phyloP scores from a whole-genome alignment of 1,140 invertebrate genomes.

The silkworm (Bombyx mori) region DNA sequence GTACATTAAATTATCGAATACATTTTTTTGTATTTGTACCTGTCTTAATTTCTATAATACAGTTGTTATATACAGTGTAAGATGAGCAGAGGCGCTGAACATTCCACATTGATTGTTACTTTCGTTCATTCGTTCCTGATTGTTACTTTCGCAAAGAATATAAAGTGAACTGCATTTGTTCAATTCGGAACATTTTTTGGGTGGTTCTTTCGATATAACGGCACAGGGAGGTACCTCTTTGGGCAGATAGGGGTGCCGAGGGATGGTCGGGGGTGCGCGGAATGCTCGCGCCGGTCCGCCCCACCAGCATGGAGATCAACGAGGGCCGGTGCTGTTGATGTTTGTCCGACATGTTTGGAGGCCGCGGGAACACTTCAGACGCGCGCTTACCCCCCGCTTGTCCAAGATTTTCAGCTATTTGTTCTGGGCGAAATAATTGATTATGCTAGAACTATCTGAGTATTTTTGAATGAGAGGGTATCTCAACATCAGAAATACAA shows the following conservation, averaged over 20 bases:
- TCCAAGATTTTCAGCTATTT: slow-evolving; percentile 47
- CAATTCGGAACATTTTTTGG: too few relatives aligned
- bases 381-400: slow-evolving; percentile 42
- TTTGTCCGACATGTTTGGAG: slow-evolving; percentile 76
- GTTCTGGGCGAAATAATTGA: slow-evolving; percentile 20
- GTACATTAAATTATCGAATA: too few relatives aligned
- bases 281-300: slow-evolving; percentile 61
- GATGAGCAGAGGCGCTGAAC: too few relatives aligned
- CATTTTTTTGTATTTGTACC: too few relatives aligned
- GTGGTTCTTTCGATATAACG: neutral
- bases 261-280: slow-evolving; percentile 67
- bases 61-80: too few relatives aligned
- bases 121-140: too few relatives aligned
- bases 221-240: slow-evolving; percentile 38
- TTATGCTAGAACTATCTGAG: too few relatives aligned
- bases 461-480: too few relatives aligned
- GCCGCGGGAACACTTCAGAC: slow-evolving; percentile 48
- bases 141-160: too few relatives aligned
- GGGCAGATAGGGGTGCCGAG: slow-evolving; percentile 59
- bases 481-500: too few relatives aligned
- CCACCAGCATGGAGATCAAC: slow-evolving; percentile 79
- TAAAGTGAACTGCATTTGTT: neutral
- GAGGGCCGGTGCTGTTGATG: slow-evolving; percentile 76
- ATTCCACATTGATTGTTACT: too few relatives aligned
- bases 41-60: too few relatives aligned